Percentiles rank a stretch among this genome's conserved stretches.
These are phyloP conservation scores for Blennius ocellaris DNA, from an alignment of 2,113 vertebrate genomes.

Conservation along the genomic window DNA sequence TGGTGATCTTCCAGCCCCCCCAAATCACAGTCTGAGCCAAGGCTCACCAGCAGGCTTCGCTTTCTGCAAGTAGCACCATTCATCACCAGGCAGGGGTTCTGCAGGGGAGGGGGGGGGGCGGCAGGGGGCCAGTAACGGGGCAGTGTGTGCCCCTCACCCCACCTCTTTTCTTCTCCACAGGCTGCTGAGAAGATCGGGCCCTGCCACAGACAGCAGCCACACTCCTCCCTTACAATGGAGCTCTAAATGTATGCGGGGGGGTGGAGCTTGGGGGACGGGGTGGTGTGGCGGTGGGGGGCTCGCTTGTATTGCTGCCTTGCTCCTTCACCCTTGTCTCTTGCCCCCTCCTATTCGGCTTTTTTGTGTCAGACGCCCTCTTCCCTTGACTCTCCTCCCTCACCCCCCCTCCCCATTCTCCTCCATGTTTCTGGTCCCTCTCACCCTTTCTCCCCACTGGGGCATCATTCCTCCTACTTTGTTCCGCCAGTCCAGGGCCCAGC, in stretches of 20 bases:
- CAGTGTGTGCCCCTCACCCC: conserved; percentile 68
- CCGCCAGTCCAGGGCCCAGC: conserved; percentile 77
- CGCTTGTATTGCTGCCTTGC: conserved; percentile 67
- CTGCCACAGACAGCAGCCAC: conserved; percentile 79
- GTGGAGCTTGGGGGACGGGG: conserved; percentile 10
- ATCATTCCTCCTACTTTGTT: conserved; percentile 87
- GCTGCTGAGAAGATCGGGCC: conserved; percentile 77
- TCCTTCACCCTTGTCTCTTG: conserved; percentile 75
- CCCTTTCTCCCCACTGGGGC: conserved; percentile 70
- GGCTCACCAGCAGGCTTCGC: conserved; percentile 83
- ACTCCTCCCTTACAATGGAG: conserved; percentile 81
- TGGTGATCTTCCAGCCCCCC: conserved; percentile 76
- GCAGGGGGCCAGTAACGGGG: conserved; percentile 76
- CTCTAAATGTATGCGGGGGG: conserved; percentile 80
- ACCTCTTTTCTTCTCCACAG: conserved; percentile 74
- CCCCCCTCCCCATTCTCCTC: conserved; percentile 44
- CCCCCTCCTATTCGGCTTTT: conserved; percentile 71
- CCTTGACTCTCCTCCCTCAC: conserved; percentile 56
- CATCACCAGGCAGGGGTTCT: conserved; percentile 84
- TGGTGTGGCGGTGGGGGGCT: conserved; percentile 52
- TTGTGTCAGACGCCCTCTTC: conserved; percentile 51
- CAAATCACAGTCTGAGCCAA: conserved; percentile 69
- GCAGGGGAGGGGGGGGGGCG: conserved; percentile 27
- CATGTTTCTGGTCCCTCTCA: conserved; percentile 46
- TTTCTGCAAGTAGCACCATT: conserved; percentile 85